These are phyloP conservation scores for Netelia virgata DNA, from an alignment of 2,888 invertebrate species.

Conservation along the genomic window DNA sequence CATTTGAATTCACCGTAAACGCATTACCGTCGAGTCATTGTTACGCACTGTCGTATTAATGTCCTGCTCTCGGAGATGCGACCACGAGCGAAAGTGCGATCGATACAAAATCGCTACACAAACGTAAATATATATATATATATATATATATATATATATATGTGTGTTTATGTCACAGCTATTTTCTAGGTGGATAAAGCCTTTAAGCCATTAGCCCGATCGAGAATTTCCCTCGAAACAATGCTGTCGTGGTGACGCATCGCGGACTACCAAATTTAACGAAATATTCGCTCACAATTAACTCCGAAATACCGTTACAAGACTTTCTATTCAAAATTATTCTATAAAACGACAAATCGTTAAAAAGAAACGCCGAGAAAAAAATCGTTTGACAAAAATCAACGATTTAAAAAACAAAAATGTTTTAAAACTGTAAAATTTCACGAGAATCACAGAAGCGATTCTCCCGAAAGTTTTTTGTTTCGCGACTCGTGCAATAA, in stretches of 20 bases:
- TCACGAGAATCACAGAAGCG: too few relatives aligned
- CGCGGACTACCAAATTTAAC: constrained; percentile 20
- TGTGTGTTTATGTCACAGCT: background rate
- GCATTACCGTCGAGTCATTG: constrained; percentile 28
- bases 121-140: too few relatives aligned
- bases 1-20: constrained; percentile 22
- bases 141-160: too few relatives aligned
- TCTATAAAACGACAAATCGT: too few relatives aligned
- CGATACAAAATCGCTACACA: background rate
- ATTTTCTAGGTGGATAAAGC: background rate
- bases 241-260: background rate
- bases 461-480: too few relatives aligned
- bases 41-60: constrained; percentile 11
- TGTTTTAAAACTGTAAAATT: too few relatives aligned
- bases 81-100: constrained; percentile 47
- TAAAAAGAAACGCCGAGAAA: too few relatives aligned
- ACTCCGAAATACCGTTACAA: constrained; percentile 32
- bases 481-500: too few relatives aligned
- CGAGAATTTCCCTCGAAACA: constrained; percentile 19
- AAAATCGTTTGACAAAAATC: too few relatives aligned
- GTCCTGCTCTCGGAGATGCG: constrained; percentile 22
- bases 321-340: constrained; percentile 4
- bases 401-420: too few relatives aligned
- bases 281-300: constrained; percentile 8
- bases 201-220: constrained; percentile 6